phyloP scores from a whole-genome alignment of 2,797 vertebrate genomes.

The Tolypeutes matacus region DNA sequence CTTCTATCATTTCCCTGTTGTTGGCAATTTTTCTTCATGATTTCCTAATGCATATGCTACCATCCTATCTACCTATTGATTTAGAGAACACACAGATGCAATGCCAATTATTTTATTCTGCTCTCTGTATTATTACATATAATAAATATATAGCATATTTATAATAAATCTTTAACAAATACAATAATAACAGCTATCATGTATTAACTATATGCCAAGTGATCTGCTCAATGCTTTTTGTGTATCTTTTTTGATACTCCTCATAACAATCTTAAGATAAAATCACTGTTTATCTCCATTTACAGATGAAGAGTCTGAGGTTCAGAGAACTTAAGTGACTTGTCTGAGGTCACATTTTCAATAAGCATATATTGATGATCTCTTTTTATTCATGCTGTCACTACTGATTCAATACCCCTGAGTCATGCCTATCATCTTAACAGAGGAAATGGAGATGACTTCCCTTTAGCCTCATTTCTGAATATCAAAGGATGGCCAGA shows the following conservation, averaged over 20 bases:
- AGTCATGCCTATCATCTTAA: background rate
- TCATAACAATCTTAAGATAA: background rate
- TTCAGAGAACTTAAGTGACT: background rate
- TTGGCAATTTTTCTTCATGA: background rate
- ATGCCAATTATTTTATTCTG: background rate
- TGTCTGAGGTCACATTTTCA: background rate
- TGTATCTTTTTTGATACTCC: background rate
- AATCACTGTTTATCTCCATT: background rate
- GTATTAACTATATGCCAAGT: background rate
- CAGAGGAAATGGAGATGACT: background rate
- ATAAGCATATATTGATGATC: background rate
- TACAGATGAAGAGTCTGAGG: background rate
- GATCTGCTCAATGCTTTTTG: background rate
- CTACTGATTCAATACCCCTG: background rate
- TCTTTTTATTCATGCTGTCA: background rate
- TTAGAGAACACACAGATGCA: background rate
- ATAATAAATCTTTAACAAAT: conserved; percentile 6
- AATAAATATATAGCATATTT: background rate
- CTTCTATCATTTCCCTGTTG: background rate
- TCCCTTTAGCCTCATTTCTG: background rate
- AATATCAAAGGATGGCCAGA: background rate
- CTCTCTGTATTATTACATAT: background rate
- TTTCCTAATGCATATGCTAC: background rate
- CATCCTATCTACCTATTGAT: background rate
- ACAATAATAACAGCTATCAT: background rate